These are phyloP conservation scores for Gobius niger DNA, from an alignment of 2,113 vertebrate species.

Conservation along the genomic window DNA sequence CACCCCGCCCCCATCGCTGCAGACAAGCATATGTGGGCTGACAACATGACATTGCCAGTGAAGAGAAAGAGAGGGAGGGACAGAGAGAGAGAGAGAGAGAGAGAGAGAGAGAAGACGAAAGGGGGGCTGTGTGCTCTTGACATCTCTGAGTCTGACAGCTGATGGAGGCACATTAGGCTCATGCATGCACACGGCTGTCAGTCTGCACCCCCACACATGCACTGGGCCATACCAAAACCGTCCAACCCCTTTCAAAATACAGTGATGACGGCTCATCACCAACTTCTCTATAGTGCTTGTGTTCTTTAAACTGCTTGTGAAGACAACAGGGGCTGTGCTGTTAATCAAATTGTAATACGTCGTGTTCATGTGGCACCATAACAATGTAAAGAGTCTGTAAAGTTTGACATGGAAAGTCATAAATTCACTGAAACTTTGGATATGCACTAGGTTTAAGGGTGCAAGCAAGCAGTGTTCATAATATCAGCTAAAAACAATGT, in stretches of 20 bases:
- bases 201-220: slow-evolving; percentile 57
- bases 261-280: slow-evolving; percentile 12
- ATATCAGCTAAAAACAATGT: too few species aligned
- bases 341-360: too few species aligned
- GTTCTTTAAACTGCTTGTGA: too few species aligned
- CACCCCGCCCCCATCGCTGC: slow-evolving; percentile 42
- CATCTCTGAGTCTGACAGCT: slow-evolving; percentile 68
- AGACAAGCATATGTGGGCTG: slow-evolving; percentile 83
- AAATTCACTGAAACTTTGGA: too few species aligned
- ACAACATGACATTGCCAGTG: slow-evolving; percentile 82
- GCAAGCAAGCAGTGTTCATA: too few species aligned
- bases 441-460: too few species aligned
- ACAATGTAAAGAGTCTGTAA: too few species aligned
- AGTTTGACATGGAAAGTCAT: too few species aligned
- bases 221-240: slow-evolving; percentile 22
- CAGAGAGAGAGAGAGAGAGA: slow-evolving; percentile 16
- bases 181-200: slow-evolving; percentile 71
- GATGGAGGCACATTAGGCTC: slow-evolving; percentile 74
- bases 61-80: slow-evolving; percentile 46
- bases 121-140: slow-evolving; percentile 60
- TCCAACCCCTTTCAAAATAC: slow-evolving; percentile 21
- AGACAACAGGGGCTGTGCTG: too few species aligned
- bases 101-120: slow-evolving; percentile 35
- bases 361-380: too few species aligned
- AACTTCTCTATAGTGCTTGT: slow-evolving; percentile 14